Conservation (phyloP, 2,888 invertebrate genomes). For the Arge pagana region DNA sequence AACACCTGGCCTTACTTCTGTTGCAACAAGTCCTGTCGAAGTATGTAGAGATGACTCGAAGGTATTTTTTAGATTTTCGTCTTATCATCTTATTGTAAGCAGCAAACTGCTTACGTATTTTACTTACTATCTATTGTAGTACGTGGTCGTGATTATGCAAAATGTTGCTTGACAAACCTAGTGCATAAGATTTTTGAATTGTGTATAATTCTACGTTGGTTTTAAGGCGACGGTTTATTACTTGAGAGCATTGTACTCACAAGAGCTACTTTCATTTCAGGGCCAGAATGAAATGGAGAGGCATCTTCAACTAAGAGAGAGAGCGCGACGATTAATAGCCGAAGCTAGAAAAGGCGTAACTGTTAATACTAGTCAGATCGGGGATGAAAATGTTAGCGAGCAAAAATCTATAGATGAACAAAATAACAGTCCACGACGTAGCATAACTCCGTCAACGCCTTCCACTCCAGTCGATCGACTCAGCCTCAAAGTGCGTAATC, state of each 20-base stretch:
- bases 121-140: too few species aligned
- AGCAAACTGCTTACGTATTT: too few species aligned
- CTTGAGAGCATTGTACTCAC: too few species aligned
- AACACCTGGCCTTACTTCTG: conserved; percentile 58
- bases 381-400: conserved; percentile 52
- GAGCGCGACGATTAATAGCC: conserved; percentile 87
- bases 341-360: conserved; percentile 74
- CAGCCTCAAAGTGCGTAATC: conserved; percentile 48
- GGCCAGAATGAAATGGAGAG: conserved; percentile 80
- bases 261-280: conserved; percentile 29
- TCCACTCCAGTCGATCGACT: conserved; percentile 53
- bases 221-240: too few species aligned
- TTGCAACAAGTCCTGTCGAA: conserved; percentile 62
- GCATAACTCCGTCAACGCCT: conserved; percentile 53
- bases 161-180: too few species aligned
- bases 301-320: conserved; percentile 82
- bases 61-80: conserved; percentile 1
- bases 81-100: conserved; percentile 10
- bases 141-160: too few species aligned
- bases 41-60: conserved; percentile 46
- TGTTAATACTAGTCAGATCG: conserved; percentile 52
- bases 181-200: too few species aligned
- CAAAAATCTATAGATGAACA: conserved; percentile 54
- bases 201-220: too few species aligned
- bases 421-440: conserved; percentile 55